Conservation (phyloP, 1,140 invertebrate species). For the Papilio polyxenes region DNA sequence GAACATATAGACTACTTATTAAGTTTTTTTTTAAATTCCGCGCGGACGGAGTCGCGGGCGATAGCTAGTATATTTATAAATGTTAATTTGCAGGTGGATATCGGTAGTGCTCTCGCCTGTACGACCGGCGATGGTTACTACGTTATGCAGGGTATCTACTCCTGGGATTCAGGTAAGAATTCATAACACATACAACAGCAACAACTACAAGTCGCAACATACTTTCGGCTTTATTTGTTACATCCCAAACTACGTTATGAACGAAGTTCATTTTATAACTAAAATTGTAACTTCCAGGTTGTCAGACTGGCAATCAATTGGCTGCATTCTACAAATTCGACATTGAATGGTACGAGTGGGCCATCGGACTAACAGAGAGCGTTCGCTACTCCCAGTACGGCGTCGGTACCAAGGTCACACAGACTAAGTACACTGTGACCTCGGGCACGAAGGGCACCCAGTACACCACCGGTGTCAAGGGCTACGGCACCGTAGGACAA, state of each 20-base stretch:
- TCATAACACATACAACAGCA: background rate
- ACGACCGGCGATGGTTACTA: conserved; percentile 85
- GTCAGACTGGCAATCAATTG: conserved; percentile 73
- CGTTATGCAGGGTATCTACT: conserved; percentile 87
- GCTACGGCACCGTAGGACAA: conserved; percentile 39
- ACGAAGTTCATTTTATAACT: background rate
- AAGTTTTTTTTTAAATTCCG: too few relatives aligned
- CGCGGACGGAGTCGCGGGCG: too few relatives aligned
- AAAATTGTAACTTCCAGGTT: conserved; percentile 61
- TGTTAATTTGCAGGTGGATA: conserved; percentile 83
- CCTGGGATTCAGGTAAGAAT: conserved; percentile 84
- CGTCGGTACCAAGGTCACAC: conserved; percentile 48
- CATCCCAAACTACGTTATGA: background rate
- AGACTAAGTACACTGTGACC: conserved; percentile 42
- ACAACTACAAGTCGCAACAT: background rate
- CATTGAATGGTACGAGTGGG: conserved; percentile 78
- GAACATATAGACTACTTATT: too few relatives aligned
- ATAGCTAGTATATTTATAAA: too few relatives aligned
- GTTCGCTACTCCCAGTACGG: conserved; percentile 62
- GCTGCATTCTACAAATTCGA: conserved; percentile 79
- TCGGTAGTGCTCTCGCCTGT: conserved; percentile 89
- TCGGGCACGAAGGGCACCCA: conserved; percentile 42
- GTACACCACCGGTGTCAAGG: conserved; percentile 43
- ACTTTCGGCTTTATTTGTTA: background rate
- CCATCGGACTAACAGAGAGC: conserved; percentile 70